phyloP scores from a whole-genome alignment of 2,113 vertebrate species.

The Ptilonorhynchus violaceus region DNA sequence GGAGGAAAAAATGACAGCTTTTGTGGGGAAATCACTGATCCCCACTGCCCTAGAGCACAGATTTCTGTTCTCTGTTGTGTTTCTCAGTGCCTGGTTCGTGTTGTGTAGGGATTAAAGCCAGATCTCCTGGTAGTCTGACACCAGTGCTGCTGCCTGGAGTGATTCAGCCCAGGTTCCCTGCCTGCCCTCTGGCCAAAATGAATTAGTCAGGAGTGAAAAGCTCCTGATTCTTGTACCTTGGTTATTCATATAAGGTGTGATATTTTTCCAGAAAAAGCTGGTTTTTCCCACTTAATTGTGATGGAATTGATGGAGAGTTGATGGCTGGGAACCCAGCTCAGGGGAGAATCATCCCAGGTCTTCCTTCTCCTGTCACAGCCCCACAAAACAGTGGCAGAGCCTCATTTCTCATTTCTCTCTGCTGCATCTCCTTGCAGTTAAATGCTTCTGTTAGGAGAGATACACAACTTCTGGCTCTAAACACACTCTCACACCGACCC shows the following conservation, averaged over 20 bases:
- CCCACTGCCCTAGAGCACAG: not conserved
- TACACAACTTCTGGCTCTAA: not conserved
- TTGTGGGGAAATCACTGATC: not conserved
- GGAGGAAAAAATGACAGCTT: not conserved
- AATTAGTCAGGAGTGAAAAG: not conserved
- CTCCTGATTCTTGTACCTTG: not conserved
- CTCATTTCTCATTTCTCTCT: not conserved
- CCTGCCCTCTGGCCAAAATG: not conserved
- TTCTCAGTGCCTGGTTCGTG: fast-evolving
- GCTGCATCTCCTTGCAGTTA: not conserved
- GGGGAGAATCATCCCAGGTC: not conserved
- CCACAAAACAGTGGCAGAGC: not conserved
- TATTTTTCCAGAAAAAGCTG: not conserved
- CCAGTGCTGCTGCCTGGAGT: not conserved
- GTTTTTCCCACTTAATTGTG: not conserved
- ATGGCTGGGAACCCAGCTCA: not conserved
- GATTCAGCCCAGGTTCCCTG: not conserved
- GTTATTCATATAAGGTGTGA: not conserved
- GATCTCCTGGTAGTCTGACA: not conserved
- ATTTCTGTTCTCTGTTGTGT: not conserved
- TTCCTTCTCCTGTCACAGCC: not conserved
- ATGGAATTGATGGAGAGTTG: not conserved
- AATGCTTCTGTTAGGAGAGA: not conserved
- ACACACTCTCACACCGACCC: not conserved
- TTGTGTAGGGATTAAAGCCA: not conserved